Base-by-base conservation (phyloP, 1,140 invertebrate genomes). In the Drosophila quadrilineata region DNA sequence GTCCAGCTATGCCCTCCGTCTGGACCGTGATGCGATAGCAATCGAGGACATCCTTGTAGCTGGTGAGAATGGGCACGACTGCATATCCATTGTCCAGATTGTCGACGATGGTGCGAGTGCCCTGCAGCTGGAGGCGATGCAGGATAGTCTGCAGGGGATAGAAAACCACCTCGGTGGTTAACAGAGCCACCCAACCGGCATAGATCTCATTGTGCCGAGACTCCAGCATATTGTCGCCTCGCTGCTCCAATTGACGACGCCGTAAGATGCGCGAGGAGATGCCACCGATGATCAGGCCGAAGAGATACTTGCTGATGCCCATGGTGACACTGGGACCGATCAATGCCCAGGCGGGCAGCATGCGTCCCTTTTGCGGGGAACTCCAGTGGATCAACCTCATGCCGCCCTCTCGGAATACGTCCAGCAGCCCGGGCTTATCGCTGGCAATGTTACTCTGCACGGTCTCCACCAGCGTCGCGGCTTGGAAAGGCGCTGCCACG, bases 61-160 rank as follows among this genome's bases (percentile, higher is more conserved):
- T 95, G 9, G 95, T 63, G 95, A 93, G 0, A 97, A 93, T 89
- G 0, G 95, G 95, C 3, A 93, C 93, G 0, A 97, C 98, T 69
- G 95, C 95, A 57, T 93, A 92, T 56, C 96, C 95, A 49, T 94
- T 95, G 88, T 99, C 98, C 45, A 98, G 92, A 91, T 98, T 97
- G 90, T 99, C 98, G 65, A 99, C 97, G 48, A 99, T 98, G n/a
- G 98, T 98, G 67, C 98, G 92, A 1, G 98, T 99, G 12, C 98
- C 98, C 92, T 98, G 93, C 75, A 95, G 91, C 87, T 95, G 94
- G 54, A 95, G 88, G 41, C 94, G 92, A 79, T 98, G 95, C 58
- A 98, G 91, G 38, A 99, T 94, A 0, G 97, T 98, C 91, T 98
- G 97, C 54, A 98, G 91, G 1, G 98, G 98, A 92, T 94, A 99